Base-by-base conservation (phyloP, 2,113 vertebrate species). In the Sapajus apella region DNA sequence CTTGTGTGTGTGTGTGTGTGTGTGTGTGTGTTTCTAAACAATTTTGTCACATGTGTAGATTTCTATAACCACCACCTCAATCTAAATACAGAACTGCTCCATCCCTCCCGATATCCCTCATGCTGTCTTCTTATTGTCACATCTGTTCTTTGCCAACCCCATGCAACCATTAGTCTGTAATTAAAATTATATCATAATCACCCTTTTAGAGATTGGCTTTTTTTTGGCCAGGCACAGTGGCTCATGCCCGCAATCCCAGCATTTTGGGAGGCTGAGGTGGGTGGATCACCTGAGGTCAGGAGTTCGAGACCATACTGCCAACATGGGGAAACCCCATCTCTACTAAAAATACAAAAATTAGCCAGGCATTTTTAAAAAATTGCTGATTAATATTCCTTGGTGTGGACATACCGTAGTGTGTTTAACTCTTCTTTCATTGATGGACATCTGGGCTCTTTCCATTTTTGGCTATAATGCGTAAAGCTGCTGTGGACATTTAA, bases 331-430 rank as follows among this genome's bases (percentile, higher is more conserved):
- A 32, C 61, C 5, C 27, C 2, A 0, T 64, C 12, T 64, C 61
- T 64, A 30, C 27, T 14, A 64, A 64, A 64, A 64, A 64, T 64
- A 3, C 5, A 64, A 14, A 30, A 64, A 64, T 64, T 64, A 32
- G 61, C 27, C 5, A 2, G 30, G 12, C 27, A 64, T 6, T 64
- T 64, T 64, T 13, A 13, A 6, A 3, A 3, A 35, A 17, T 30
- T 13, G n/a, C 10, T 37, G 70, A 64, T 43, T n/a, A 5, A 32
- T 64, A 40, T 64, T 52, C 8, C 35, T 5, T 6, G 14, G 40
- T 17, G 1, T 4, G 6, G 1, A 4, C 3, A 0, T 10, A 20
- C n/a, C 40, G 32, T 1, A 2, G 32, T 27, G 12, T n/a, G 40
- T 30, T 93, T 61, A 52, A 14, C 55, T 27, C 2, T 58, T 35